Conservation (phyloP, 1,140 invertebrate genomes). For the Megathymus violae region DNA sequence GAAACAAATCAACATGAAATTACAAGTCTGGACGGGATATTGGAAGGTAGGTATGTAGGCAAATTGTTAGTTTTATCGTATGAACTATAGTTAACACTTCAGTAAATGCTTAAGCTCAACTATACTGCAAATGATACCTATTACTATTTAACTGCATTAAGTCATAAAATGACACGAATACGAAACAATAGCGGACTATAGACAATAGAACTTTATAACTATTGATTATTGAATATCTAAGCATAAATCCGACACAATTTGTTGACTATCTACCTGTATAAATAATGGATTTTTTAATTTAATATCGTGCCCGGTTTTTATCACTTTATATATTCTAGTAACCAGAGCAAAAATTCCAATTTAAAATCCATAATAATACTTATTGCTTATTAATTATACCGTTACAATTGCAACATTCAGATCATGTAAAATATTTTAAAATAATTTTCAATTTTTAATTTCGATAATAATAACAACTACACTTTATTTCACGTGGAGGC, state of each 20-base stretch:
- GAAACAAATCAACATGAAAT: conserved; percentile 1
- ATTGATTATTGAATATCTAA: conserved; percentile 16
- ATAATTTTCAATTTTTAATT: not conserved
- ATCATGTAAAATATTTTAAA: conserved; percentile 13
- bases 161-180: conserved; percentile 2
- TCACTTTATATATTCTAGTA: not conserved
- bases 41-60: conserved; percentile 14
- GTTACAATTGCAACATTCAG: not conserved
- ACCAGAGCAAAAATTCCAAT: not conserved
- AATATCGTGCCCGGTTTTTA: not conserved
- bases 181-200: not conserved
- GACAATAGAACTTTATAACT: not conserved
- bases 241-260: conserved; percentile 11
- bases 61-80: not conserved
- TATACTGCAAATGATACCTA: conserved; percentile 6
- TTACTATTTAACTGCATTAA: conserved; percentile 1
- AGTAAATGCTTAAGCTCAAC: conserved; percentile 5
- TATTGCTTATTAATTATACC: not conserved
- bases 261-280: conserved; percentile 15
- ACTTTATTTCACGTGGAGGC: not conserved
- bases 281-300: not conserved
- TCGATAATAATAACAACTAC: conserved; percentile 2
- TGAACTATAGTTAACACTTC: conserved; percentile 6
- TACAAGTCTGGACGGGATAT: not conserved
- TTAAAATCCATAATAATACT: not conserved